phyloP scores from a whole-genome alignment of 2,888 invertebrate species.

The Hemaris fuciformis region DNA sequence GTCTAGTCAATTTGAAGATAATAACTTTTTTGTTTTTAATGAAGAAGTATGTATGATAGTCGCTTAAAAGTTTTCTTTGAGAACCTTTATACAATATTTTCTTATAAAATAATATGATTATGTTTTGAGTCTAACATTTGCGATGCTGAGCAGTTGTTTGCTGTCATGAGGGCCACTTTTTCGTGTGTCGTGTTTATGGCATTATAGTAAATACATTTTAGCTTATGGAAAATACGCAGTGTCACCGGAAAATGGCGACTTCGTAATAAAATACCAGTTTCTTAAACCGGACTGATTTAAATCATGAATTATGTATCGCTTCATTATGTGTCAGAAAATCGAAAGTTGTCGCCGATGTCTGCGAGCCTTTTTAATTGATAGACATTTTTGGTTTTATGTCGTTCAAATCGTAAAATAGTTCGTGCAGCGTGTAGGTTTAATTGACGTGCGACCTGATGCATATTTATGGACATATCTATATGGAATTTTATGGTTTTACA shows the following conservation, averaged over 20 bases:
- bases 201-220: too few species aligned
- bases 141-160: not conserved
- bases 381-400: constrained; percentile 31
- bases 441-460: not conserved
- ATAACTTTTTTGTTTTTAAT: too few species aligned
- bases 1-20: too few species aligned
- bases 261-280: constrained; percentile 4
- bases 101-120: too few species aligned
- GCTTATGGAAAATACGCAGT: too few species aligned
- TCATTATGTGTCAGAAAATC: constrained; percentile 39
- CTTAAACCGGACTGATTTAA: constrained; percentile 18
- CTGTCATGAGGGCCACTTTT: too few species aligned
- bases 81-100: too few species aligned
- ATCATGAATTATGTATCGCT: constrained; percentile 21
- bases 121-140: too few species aligned
- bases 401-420: not conserved
- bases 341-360: constrained; percentile 28
- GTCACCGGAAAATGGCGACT: not conserved
- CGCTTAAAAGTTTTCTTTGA: too few species aligned
- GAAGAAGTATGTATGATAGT: too few species aligned
- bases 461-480: not conserved
- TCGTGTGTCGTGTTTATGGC: too few species aligned
- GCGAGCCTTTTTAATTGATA: constrained; percentile 28
- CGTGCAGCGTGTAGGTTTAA: not conserved
- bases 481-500: not conserved